Base-by-base conservation (phyloP, 2,113 vertebrate genomes). In the Gracilinanus agilis region DNA sequence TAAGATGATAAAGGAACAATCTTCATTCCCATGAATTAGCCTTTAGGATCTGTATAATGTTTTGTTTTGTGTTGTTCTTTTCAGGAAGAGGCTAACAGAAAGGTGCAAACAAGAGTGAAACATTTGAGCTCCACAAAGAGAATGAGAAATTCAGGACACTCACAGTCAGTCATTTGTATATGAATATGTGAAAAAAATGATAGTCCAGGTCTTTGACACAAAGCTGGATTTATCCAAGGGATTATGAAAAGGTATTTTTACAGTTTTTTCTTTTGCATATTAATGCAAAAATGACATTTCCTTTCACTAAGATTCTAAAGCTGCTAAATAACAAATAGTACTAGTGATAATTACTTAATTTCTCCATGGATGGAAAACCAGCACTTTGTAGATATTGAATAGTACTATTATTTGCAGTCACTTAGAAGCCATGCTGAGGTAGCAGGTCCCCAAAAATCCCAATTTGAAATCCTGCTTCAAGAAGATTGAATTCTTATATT, bases 201-300 rank as follows among this genome's bases (percentile, higher is more conserved):
- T 53, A 75, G 89, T 29, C 12, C 3, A 24, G 54, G 53, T 55
- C 54, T 96, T 91, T 90, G 92, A 95, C 25, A 90, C 21, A 24
- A n/a, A 92, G 94, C 53, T 44, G 90, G 90, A 54, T 91, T 91
- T 94, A 94, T 93, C 90, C 92, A 93, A 96, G 92, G 53, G 27
- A 91, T 90, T 93, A 91, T 55, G 34, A 94, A n/a, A 53, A 91
- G 75, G 61, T 90, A 93, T 34, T 44, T 96, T 94, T 88, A 9
- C 89, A 54, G 5, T 83, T 94, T 92, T 88, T 75, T 13, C 8
- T 34, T 49, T 7, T 89, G 2, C n/a, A 11, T 67, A 53, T 92
- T 83, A 61, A 90, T 49, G 94, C 24, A 88, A 6, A 53, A n/a
- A 34, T 90, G 92, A 34, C 27, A 89, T 67, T 93, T 93, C 44